Evolutionary conservation across 2,113 vertebrate genomes (phyloP), one percentile per base, ranked within the genome.

Genomic region (Empidonax traillii): DNA sequence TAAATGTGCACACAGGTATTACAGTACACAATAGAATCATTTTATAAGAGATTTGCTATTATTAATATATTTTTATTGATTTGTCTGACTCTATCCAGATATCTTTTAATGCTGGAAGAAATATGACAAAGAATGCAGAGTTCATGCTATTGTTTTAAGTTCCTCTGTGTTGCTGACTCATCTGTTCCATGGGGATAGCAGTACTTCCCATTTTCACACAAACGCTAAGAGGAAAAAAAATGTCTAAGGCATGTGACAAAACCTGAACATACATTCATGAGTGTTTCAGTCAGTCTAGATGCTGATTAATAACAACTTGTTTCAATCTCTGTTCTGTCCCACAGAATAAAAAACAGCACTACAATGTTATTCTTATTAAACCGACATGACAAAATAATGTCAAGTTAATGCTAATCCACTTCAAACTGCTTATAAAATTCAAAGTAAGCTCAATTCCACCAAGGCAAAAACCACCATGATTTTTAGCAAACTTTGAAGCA

Each of bases 401-500:
- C 17, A 85, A 88, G 7, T 21, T 80, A 77, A 3, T 41, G 37
- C 19, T 74, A 77, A 71, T 53, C 19, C 21, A 37, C 51, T 67
- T 63, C 16, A 47, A 63, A 14, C 9, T 83, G 33, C 14, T 17
- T 12, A 44, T 19, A 81, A 71, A 84, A 77, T 47, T 67, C 23
- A 63, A 59, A 79, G 24, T 28, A 82, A 62, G 21, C 10, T 58
- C 2, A 6, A 7, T 35, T 56, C 55, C 15, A 56, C 3, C 10
- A 65, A 44, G 3, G 2, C 12, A 15, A 67, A 84, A 66, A 62
- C 0, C 2, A 69, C 4, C 3, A 28, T 3, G 8, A 51, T 51
- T 85, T 83, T 89, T 27, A 39, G 12, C 6, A 80, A 93, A 51
- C 4, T 8, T 35, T 63, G 11, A 72, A 85, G 39, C 27, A 89